Evolutionary conservation across 2,113 vertebrate genomes (phyloP).

Genomic region (Petrocephalus zakoni): DNA sequence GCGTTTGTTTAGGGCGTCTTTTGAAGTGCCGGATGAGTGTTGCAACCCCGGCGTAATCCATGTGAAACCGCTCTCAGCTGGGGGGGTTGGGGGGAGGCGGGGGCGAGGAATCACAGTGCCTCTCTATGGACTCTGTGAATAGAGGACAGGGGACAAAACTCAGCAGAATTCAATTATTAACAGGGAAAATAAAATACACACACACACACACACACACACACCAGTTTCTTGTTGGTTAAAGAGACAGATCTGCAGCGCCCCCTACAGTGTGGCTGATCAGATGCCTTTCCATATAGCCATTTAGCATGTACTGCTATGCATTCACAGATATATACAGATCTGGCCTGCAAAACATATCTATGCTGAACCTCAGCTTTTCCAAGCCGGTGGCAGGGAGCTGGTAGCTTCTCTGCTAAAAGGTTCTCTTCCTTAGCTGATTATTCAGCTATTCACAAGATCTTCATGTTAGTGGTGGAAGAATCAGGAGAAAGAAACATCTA

Average conservation of each 20-base stretch:
- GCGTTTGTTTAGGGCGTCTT: not conserved
- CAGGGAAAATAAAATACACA: not conserved
- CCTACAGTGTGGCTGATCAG: not conserved
- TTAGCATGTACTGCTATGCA: not conserved
- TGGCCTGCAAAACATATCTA: not conserved
- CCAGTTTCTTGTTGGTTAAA: not conserved
- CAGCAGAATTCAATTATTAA: not conserved
- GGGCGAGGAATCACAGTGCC: not conserved
- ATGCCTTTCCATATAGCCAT: not conserved
- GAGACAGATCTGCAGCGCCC: not conserved
- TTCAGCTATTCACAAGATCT: not conserved
- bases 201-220: not conserved
- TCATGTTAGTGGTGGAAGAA: not conserved
- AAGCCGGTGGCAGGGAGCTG: too few species aligned
- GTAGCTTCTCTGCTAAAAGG: too few species aligned
- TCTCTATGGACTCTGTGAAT: not conserved
- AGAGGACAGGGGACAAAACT: not conserved
- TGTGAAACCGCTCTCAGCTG: not conserved
- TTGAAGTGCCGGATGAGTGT: not conserved
- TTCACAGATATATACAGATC: not conserved
- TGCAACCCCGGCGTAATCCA: not conserved
- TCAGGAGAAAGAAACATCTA: not conserved
- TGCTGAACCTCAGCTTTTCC: too few species aligned
- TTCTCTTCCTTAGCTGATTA: not conserved
- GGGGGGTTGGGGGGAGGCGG: not conserved